Evolutionary conservation across 37 sponge, comb jelly and placozoan genomes (phyloP), one percentile per base, ranked within the genome.

Genomic region (Amphimedon queenslandica): DNA sequence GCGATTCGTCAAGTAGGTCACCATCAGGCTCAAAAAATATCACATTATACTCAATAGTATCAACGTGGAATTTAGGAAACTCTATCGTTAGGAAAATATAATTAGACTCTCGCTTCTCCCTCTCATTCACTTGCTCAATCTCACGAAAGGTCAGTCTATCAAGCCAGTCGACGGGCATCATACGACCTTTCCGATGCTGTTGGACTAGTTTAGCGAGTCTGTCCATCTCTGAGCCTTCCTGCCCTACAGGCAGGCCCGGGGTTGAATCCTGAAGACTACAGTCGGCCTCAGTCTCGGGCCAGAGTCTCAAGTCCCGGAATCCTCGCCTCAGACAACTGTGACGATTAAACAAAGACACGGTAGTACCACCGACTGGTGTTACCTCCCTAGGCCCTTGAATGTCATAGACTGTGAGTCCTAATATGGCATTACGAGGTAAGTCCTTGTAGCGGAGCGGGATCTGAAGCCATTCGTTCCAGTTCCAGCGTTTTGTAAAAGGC

Each of bases 131-230:
- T 23, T 87, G 87, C 65, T 92, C 93, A 28, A 99, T 87, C 64
- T 99, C 96, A 30, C 96, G 70, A 77, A 88, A 95, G 28, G 96
- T 84, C 42, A 90, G 82, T 43, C 96, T 60, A 67, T 99, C 99
- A 42, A 99, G 67, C 99, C 99, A 99, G 63, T 95, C 99, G 32
- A 95, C 87, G 36, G 87, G 71, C 86, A 79, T 79, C 86, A 99
- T 87, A 66, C 84, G 86, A 2, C 94, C 92, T 55, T 90, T 84
- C 28, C 83, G 63, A 74, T 99, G 88, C 71, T 88, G 84, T 73
- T 93, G 87, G 37, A 85, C 89, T 64, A 99, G 82, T 56, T 80
- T 83, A 0, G 75, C 77, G 20, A 92, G 84, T 1, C 88, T 42
- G 29, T 51, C 57, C 92, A 92, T 92, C 40, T 90, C 87, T 31